Conservation (phyloP, 2,113 vertebrate genomes). For the Pluvianellus socialis region DNA sequence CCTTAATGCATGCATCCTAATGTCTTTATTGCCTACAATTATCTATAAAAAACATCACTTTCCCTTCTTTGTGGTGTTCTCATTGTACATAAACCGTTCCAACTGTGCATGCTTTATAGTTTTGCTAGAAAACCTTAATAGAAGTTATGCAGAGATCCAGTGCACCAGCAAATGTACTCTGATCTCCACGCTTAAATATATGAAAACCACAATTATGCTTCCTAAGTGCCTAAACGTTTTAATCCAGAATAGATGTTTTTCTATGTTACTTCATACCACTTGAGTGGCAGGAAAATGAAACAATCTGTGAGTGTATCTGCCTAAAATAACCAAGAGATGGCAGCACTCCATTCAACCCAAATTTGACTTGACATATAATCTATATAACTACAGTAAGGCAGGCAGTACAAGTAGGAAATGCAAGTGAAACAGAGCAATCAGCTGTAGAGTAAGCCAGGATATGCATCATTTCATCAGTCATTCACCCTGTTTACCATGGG, state of each 20-base stretch:
- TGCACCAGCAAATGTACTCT: neutral
- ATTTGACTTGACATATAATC: neutral
- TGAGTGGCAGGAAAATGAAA: slow-evolving; percentile 6
- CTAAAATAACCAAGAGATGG: slow-evolving; percentile 51
- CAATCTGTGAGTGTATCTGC: neutral
- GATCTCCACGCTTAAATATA: neutral
- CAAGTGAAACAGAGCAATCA: neutral
- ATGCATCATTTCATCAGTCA: neutral
- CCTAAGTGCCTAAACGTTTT: neutral
- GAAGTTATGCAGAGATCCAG: neutral
- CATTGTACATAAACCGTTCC: neutral
- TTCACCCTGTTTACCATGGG: neutral
- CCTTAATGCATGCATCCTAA: neutral
- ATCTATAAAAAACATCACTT: neutral
- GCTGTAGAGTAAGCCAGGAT: neutral
- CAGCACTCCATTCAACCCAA: slow-evolving; percentile 42
- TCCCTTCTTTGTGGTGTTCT: neutral
- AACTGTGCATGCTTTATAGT: neutral
- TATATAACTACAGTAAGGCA: neutral
- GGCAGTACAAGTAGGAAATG: neutral
- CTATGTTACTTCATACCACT: neutral
- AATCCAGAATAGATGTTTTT: neutral
- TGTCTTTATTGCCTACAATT: neutral
- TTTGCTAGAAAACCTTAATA: neutral
- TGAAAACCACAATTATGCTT: neutral